These are phyloP conservation scores for Rhynchotus rufescens DNA, from an alignment of 2,797 vertebrate genomes.

Conservation along the genomic window DNA sequence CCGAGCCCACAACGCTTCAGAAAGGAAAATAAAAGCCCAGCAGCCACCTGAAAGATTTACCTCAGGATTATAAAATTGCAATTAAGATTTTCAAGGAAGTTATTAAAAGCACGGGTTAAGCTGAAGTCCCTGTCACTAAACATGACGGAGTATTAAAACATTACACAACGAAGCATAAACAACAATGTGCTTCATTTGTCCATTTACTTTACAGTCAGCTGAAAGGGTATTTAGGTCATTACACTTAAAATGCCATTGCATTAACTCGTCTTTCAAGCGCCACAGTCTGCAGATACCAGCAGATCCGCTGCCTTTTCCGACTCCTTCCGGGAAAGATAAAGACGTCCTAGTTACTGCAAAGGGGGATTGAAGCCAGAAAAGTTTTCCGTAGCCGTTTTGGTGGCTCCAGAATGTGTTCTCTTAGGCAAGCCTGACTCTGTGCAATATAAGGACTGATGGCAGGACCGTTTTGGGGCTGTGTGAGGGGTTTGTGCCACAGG, in stretches of 20 bases:
- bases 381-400: not conserved
- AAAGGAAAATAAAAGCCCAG: rapidly evolving
- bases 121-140: slow-evolving; percentile 34
- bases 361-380: not conserved
- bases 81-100: slow-evolving; percentile 4
- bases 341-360: not conserved
- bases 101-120: slow-evolving; percentile 1
- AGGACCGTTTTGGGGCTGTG: not conserved
- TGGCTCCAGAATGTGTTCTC: not conserved
- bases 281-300: not conserved
- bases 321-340: slow-evolving; percentile 14
- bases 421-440: not conserved
- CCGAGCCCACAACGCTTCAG: not conserved
- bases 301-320: not conserved
- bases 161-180: slow-evolving; percentile 55
- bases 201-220: slow-evolving; percentile 45
- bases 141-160: slow-evolving; percentile 43
- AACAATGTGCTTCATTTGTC: slow-evolving; percentile 29
- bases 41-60: not conserved
- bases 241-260: slow-evolving; percentile 33
- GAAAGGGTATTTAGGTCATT: slow-evolving; percentile 60
- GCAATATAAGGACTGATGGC: not conserved
- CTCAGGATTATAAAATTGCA: not conserved
- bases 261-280: slow-evolving; percentile 58
- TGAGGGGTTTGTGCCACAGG: not conserved